A percentile compares a stretch with the other conserved stretches of the same genome.
Evolutionary conservation across 2,888 invertebrate genomes (phyloP).

Genomic region (Lithophane semibrunnea): DNA sequence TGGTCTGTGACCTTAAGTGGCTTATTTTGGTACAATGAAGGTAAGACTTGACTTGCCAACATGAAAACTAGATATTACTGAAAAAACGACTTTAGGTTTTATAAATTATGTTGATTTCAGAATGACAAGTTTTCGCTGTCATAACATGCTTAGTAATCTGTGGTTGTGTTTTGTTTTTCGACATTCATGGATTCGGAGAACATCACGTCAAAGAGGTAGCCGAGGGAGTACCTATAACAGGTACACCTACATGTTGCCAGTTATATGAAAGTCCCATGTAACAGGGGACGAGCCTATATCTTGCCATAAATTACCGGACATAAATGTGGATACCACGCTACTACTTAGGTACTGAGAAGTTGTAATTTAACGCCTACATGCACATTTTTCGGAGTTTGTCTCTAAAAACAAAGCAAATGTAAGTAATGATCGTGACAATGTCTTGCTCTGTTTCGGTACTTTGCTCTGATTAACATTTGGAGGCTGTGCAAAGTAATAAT

Average conservation of each 20-base stretch:
- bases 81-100: not conserved
- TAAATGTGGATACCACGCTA: too few species aligned
- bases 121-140: not conserved
- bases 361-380: not conserved
- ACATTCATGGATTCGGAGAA: not conserved
- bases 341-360: not conserved
- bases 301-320: too few species aligned
- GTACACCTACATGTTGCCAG: not conserved
- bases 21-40: constrained; percentile 48
- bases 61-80: not conserved
- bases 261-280: not conserved
- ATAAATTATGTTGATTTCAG: constrained; percentile 6
- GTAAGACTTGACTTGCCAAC: constrained; percentile 12
- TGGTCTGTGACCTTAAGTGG: constrained; percentile 49
- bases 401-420: constrained; percentile 21
- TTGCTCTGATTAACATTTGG: constrained; percentile 55
- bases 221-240: not conserved
- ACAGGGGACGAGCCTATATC: too few species aligned
- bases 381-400: not conserved
- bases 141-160: not conserved
- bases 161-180: not conserved
- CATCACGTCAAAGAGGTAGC: not conserved
- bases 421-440: constrained; percentile 45
- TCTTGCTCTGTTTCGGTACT: constrained; percentile 58
- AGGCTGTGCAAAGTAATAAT: not conserved